A percentile compares a stretch with the other conserved stretches of the same genome.
phyloP scores from a whole-genome alignment of 2,888 invertebrate species.

The Cantharis flavilabris region DNA sequence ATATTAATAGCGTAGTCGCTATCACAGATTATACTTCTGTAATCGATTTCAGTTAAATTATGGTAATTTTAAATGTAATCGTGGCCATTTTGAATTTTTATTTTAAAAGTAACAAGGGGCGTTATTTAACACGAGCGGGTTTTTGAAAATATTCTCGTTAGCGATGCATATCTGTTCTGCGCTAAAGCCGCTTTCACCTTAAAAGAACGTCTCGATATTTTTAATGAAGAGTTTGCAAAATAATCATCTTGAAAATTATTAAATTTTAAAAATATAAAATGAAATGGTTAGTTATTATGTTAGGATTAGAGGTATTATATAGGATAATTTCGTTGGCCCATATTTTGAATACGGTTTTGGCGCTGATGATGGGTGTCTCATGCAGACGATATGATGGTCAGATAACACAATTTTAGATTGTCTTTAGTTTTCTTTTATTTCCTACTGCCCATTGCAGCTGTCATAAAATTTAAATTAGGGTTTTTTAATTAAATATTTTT shows the following conservation, averaged over 20 bases:
- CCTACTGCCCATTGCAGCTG: neutral
- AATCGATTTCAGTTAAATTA: constrained; percentile 55
- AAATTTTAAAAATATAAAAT: constrained; percentile 6
- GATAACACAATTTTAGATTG: neutral
- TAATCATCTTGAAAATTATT: constrained; percentile 13
- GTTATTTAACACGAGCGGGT: constrained; percentile 25
- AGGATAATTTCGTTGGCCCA: constrained; percentile 6
- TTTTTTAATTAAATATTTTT: neutral
- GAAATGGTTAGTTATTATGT: constrained; percentile 12
- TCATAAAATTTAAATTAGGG: neutral
- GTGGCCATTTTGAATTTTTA: constrained; percentile 48
- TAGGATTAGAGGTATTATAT: constrained; percentile 7
- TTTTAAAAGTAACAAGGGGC: constrained; percentile 25
- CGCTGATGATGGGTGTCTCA: neutral
- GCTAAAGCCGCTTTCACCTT: neutral
- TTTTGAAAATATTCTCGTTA: constrained; percentile 5
- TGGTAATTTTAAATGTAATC: constrained; percentile 54
- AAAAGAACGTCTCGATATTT: neutral
- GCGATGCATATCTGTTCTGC: neutral
- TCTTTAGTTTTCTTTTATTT: neutral
- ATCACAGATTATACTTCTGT: constrained; percentile 50
- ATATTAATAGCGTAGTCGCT: constrained; percentile 51
- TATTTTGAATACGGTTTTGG: neutral
- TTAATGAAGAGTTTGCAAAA: constrained; percentile 15
- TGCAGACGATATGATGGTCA: neutral